Conservation (phyloP, 2,113 vertebrate genomes). For the Eulemur rufifrons region DNA sequence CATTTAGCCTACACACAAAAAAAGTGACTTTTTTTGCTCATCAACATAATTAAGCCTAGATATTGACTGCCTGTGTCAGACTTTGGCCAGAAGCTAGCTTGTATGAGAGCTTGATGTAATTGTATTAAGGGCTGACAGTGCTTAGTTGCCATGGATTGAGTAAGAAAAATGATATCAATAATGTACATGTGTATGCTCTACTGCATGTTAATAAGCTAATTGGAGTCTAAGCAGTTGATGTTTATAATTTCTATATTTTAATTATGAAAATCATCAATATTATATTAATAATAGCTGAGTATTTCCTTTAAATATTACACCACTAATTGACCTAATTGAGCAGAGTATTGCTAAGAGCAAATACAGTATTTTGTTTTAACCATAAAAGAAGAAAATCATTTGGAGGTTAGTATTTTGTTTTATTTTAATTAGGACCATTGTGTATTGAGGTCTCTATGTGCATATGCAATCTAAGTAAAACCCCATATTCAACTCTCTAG, state of each 20-base stretch:
- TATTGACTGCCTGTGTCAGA: constrained; percentile 78
- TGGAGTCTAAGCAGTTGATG: constrained; percentile 73
- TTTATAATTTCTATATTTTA: constrained; percentile 78
- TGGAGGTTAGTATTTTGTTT: constrained; percentile 42
- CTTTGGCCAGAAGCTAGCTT: constrained; percentile 81
- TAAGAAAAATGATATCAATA: constrained; percentile 78
- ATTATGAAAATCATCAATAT: constrained; percentile 78
- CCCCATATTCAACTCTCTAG: background rate
- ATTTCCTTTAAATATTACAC: constrained; percentile 67
- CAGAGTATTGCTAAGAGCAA: constrained; percentile 59
- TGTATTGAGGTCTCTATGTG: background rate
- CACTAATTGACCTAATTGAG: constrained; percentile 77
- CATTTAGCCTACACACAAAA: constrained; percentile 65
- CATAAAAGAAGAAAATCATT: constrained; percentile 35
- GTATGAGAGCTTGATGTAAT: constrained; percentile 83
- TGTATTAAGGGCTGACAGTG: constrained; percentile 82
- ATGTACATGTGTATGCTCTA: constrained; percentile 52
- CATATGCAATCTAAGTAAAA: background rate
- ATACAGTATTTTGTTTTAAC: constrained; percentile 39
- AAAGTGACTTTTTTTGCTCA: constrained; percentile 45
- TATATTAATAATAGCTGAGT: constrained; percentile 47
- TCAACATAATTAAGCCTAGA: constrained; percentile 81
- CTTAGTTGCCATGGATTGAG: constrained; percentile 67
- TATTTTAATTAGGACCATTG: constrained; percentile 51
- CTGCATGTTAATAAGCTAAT: constrained; percentile 69